Evolutionary conservation across 2,113 vertebrate genomes (phyloP).

Genomic region (Halichoerus grypus): DNA sequence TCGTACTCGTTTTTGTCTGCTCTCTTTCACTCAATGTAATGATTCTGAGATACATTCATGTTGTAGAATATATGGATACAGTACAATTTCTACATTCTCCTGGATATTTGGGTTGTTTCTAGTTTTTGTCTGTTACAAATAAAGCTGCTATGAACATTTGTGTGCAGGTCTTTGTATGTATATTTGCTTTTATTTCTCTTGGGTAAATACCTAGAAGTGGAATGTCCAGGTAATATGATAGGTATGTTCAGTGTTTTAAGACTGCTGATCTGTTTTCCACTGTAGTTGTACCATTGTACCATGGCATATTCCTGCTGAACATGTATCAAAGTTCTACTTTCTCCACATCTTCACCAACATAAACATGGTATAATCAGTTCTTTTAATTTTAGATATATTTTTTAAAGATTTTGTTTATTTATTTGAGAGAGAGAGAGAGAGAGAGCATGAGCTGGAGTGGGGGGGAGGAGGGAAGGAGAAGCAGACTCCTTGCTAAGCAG

Average conservation of each 20-base stretch:
- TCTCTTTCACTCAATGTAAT: background rate
- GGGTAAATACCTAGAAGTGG: background rate
- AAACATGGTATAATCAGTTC: background rate
- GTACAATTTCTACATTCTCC: background rate
- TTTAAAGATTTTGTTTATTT: background rate
- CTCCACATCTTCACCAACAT: background rate
- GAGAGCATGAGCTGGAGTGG: background rate
- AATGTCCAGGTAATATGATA: background rate
- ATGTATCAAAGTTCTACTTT: background rate
- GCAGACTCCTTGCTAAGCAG: background rate
- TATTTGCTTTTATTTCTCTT: background rate
- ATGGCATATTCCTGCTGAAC: background rate
- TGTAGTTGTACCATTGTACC: background rate
- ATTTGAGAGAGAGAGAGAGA: background rate
- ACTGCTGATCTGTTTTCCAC: background rate
- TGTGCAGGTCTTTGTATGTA: background rate
- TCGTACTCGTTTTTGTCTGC: background rate
- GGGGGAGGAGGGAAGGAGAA: background rate
- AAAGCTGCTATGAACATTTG: background rate
- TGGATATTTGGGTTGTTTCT: background rate
- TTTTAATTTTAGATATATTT: background rate
- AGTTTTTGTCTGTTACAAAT: background rate
- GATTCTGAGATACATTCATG: background rate
- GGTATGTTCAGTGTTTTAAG: slow-evolving; percentile 18
- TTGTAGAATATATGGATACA: background rate